Conservation (phyloP, 2,797 vertebrate species). For the Tenualosa thibaudeaui region DNA sequence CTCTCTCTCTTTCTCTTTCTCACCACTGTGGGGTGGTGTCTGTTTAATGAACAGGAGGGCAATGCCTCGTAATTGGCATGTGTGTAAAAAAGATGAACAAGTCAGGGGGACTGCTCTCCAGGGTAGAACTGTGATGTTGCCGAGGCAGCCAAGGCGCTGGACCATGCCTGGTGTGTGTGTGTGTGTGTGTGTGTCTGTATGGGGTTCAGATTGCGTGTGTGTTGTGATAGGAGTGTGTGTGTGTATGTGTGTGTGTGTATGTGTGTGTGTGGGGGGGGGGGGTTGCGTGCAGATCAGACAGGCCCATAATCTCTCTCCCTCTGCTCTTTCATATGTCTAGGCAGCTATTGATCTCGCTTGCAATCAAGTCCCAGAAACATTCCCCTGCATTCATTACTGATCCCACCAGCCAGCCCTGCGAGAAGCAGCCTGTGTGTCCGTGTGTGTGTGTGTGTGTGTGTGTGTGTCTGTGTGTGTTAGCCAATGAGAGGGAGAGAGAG, state of each 20-base stretch:
- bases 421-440: background rate
- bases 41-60: background rate
- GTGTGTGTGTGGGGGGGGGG: background rate
- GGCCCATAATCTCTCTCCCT: slow-evolving; percentile 35
- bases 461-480: background rate
- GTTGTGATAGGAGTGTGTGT: background rate
- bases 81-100: slow-evolving; percentile 13
- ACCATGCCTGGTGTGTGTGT: background rate
- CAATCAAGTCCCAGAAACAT: slow-evolving; percentile 47
- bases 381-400: slow-evolving; percentile 47
- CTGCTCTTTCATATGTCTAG: slow-evolving; percentile 38
- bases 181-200: background rate
- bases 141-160: background rate
- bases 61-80: background rate
- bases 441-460: background rate
- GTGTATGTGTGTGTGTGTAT: background rate
- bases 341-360: slow-evolving; percentile 47
- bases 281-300: slow-evolving; percentile 26
- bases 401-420: slow-evolving; percentile 40
- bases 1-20: too few species aligned
- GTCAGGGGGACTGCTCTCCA: background rate
- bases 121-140: background rate
- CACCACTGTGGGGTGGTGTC: background rate
- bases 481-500: background rate
- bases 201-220: background rate